Evolutionary conservation across 2,113 vertebrate species (phyloP).

Genomic region (Girardinichthys multiradiatus): DNA sequence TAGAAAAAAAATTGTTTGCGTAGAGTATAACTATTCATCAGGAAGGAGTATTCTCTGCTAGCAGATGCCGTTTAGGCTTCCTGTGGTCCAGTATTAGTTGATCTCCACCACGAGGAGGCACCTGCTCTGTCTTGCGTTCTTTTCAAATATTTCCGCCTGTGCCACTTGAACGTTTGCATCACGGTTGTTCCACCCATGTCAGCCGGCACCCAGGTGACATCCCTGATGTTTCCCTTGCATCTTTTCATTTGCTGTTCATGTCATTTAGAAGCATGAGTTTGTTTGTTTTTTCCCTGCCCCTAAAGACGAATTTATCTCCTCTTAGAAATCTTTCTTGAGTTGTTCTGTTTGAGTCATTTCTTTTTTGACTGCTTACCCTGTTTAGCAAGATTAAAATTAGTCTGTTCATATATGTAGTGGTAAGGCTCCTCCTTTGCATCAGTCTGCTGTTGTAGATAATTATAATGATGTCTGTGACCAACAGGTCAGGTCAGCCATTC

Average conservation of each 20-base stretch:
- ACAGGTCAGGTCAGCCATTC: constrained; percentile 48
- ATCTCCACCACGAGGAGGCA: constrained; percentile 3
- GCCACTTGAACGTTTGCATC: constrained; percentile 18
- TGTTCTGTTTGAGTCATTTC: constrained; percentile 39
- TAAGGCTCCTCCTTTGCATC: constrained; percentile 41
- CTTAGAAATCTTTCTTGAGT: constrained; percentile 20
- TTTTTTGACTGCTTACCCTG: constrained; percentile 43
- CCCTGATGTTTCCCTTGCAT: constrained; percentile 38
- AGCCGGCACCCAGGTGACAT: constrained; percentile 5
- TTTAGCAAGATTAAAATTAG: constrained; percentile 60
- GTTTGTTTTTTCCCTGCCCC: not conserved
- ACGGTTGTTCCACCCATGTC: constrained; percentile 16
- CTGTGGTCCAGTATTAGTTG: constrained; percentile 47
- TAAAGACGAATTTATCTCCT: constrained; percentile 14
- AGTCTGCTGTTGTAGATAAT: constrained; percentile 62
- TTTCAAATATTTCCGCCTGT: constrained; percentile 24
- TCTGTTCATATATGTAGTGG: constrained; percentile 41
- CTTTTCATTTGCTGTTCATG: constrained; percentile 30
- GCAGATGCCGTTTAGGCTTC: constrained; percentile 11
- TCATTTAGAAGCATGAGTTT: constrained; percentile 24
- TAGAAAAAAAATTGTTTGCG: not conserved
- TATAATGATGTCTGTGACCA: constrained; percentile 53
- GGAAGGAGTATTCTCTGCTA: not conserved
- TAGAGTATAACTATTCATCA: not conserved
- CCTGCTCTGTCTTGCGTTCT: constrained; percentile 25